These are phyloP conservation scores for Daptonema setosum DNA, from an alignment of 2,888 invertebrate genomes.

Conservation along the genomic window DNA sequence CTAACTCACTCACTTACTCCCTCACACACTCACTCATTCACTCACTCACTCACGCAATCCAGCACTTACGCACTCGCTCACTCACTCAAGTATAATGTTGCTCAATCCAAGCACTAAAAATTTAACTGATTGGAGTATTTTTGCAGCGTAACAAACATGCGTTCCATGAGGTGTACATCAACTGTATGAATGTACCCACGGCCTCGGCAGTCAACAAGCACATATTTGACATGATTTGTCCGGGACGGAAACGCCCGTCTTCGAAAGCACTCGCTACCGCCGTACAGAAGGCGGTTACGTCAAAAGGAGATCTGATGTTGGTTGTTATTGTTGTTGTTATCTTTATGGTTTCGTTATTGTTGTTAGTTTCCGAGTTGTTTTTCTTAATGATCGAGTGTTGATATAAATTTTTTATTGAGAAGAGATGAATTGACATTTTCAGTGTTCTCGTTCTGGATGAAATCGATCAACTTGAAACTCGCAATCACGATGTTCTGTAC, in stretches of 20 bases:
- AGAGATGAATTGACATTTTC: background rate
- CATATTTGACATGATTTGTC: background rate
- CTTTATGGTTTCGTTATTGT: too few species aligned
- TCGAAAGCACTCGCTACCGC: background rate
- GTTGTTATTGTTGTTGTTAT: too few species aligned
- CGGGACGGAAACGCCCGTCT: background rate
- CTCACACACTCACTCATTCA: too few species aligned
- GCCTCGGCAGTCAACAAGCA: background rate
- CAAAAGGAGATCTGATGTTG: too few species aligned
- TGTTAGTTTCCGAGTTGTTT: background rate
- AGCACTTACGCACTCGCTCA: too few species aligned
- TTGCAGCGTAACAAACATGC: too few species aligned
- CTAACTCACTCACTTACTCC: too few species aligned
- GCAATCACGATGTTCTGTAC: constrained; percentile 63
- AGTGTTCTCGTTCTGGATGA: constrained; percentile 64
- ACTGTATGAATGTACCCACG: background rate
- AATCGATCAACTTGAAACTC: constrained; percentile 62
- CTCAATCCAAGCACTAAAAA: background rate
- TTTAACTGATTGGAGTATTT: too few species aligned
- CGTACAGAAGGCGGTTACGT: too few species aligned
- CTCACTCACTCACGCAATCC: too few species aligned
- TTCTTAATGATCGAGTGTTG: background rate
- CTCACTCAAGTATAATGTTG: too few species aligned
- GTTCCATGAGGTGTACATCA: background rate
- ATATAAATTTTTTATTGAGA: background rate